A percentile compares a stretch with the other conserved stretches of the same genome.
Evolutionary conservation across 2,113 vertebrate species (phyloP).

Genomic region (Pteropus alecto): DNA sequence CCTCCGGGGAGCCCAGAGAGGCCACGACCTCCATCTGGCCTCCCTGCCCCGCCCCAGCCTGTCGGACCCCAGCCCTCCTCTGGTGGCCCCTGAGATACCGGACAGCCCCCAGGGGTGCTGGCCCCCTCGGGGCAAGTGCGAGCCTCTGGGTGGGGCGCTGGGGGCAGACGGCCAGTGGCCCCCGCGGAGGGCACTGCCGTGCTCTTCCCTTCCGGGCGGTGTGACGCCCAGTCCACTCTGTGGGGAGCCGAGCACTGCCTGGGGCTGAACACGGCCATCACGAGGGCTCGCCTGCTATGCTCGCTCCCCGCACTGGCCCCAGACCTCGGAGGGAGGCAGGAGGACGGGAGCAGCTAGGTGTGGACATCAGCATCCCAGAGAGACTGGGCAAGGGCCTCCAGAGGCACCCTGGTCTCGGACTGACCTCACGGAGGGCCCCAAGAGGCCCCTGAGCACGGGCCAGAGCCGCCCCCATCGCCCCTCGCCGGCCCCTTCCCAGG

Average conservation of each 20-base stretch:
- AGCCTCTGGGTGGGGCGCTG: background rate
- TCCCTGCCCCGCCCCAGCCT: background rate
- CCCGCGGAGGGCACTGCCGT: fast-evolving
- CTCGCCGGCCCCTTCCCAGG: background rate
- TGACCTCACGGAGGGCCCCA: background rate
- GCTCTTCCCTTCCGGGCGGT: background rate
- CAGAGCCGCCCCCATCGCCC: background rate
- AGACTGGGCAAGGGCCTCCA: background rate
- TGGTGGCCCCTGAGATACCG: too few relatives aligned
- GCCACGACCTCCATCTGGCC: background rate
- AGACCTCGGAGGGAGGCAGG: background rate
- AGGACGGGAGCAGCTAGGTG: background rate
- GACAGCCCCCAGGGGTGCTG: background rate
- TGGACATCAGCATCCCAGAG: background rate
- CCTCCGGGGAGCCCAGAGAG: background rate
- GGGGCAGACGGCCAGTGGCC: background rate
- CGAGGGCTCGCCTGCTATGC: fast-evolving
- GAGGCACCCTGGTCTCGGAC: background rate
- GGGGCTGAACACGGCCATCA: fast-evolving
- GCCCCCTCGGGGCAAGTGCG: fast-evolving
- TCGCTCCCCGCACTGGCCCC: background rate
- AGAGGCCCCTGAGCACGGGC: too few relatives aligned
- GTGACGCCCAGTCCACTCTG: background rate
- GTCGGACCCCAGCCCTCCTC: too few relatives aligned
- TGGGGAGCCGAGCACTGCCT: background rate